Conservation (phyloP, 1,140 invertebrate genomes). For the Gryon sp. region DNA sequence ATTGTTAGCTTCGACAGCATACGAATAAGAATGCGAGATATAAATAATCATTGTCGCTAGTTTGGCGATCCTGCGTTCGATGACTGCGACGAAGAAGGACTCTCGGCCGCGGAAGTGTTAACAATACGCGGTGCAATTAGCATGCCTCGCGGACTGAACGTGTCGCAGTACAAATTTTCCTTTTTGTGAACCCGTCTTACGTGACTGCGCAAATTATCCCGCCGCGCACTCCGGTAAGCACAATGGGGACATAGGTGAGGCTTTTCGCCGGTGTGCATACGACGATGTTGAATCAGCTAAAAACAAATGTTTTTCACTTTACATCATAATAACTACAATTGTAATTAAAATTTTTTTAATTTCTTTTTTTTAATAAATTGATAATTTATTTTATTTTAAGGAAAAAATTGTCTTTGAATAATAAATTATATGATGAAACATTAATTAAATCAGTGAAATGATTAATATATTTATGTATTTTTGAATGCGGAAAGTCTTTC, state of each 20-base stretch:
- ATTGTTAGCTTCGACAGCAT: constrained; percentile 25
- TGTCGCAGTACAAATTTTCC: constrained; percentile 80
- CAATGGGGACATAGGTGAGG: constrained; percentile 82
- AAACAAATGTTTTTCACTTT: constrained; percentile 12
- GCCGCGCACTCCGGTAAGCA: constrained; percentile 80
- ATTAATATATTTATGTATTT: too few species aligned
- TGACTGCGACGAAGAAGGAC: constrained; percentile 68
- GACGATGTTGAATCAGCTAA: constrained; percentile 79
- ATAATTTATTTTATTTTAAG: too few species aligned
- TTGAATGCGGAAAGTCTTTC: too few species aligned
- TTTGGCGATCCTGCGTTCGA: constrained; percentile 58
- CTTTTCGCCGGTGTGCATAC: constrained; percentile 83
- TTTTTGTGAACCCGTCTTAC: constrained; percentile 82
- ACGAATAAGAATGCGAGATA: constrained; percentile 1
- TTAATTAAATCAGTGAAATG: too few species aligned
- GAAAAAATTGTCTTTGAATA: too few species aligned
- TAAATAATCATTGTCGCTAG: constrained; percentile 44
- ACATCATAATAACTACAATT: too few species aligned
- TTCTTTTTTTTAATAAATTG: too few species aligned
- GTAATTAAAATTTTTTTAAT: too few species aligned
- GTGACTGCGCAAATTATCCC: constrained; percentile 81
- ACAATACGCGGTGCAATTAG: constrained; percentile 69
- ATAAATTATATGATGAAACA: too few species aligned
- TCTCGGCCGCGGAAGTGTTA: constrained; percentile 51
- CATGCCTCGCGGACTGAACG: constrained; percentile 80